Evolutionary conservation across 2,888 invertebrate genomes (phyloP).

Genomic region (Ophioninae sp.): DNA sequence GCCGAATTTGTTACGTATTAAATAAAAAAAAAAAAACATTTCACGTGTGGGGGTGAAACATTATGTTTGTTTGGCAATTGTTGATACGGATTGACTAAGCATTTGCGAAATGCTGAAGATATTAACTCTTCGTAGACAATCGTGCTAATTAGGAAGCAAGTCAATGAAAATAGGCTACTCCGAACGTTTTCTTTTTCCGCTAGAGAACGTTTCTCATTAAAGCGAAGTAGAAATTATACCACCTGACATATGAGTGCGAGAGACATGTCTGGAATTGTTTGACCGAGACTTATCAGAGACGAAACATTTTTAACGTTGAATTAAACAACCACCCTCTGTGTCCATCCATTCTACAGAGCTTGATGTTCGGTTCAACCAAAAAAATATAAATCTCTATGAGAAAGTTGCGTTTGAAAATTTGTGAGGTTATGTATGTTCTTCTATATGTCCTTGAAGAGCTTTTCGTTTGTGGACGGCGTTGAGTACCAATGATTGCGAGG

Average conservation of each 20-base stretch:
- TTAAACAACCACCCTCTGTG: no score
- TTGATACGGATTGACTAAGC: no score
- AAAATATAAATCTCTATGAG: no score
- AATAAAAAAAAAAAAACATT: background rate
- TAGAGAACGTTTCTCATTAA: background rate
- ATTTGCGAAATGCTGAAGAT: background rate
- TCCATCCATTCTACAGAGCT: no score
- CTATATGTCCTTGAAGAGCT: background rate
- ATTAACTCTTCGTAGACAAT: slow-evolving; percentile 11
- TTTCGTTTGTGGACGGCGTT: background rate
- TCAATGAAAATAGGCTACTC: background rate
- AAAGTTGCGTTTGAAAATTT: no score
- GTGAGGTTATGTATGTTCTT: no score
- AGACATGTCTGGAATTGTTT: no score
- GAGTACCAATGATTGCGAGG: background rate
- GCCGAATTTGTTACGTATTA: background rate
- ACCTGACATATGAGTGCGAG: no score
- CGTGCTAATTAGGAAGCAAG: slow-evolving; percentile 1
- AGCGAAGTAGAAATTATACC: background rate
- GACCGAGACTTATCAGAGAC: no score
- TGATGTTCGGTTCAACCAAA: no score
- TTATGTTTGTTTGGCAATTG: no score
- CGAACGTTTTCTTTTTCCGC: slow-evolving; percentile 1
- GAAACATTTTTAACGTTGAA: no score
- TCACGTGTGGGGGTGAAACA: background rate